Evolutionary conservation across 2,888 invertebrate species (phyloP), one percentile per base, ranked within the genome.

Genomic region (Capitulum mitella): DNA sequence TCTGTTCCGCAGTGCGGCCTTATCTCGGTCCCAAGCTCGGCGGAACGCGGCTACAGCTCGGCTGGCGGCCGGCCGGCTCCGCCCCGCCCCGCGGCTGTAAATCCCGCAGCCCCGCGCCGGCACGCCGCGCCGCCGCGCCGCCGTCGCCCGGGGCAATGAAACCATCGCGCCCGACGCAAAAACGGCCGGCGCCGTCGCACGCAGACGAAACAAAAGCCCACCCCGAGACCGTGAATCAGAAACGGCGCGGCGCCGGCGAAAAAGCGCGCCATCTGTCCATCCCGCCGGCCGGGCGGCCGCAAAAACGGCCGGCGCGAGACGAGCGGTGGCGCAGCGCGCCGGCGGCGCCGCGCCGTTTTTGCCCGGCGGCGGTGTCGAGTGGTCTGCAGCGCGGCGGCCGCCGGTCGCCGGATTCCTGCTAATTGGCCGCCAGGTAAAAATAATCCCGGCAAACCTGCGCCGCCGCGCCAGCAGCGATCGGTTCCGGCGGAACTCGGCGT

Each of bases 141-240:
- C 51, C 51, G 54, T 6, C 3, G 58, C 58, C 58, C n/a, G n/a
- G 12, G 58, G 58, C 58, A 29, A 58, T 29, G 58, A 58, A 58
- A 58, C 58, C 58, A 29, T 29, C 22, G 64, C 3, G 29, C 19
- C 34, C 32, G 32, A 5, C 34, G 34, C 34, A 64, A 64, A 64
- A 64, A 64, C 64, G 34, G 0, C 34, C 34, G 64, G 3, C 22
- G 64, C 61, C 64, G 34, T 32, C 64, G 19, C 32, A 29, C 64
- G 64, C 32, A 64, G 64, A 64, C 64, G 64, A 64, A 64, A 64
- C 64, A 64, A 64, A 64, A 64, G 64, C 64, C 64, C 64, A 64
- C 64, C 64, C 64, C 29, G 32, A 64, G 34, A 34, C 64, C 64
- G 19, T 29, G 64, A 34, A 16, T 34, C 34, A 29, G 51, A 51